Evolutionary conservation across 2,113 vertebrate genomes (phyloP).

Genomic region (Platichthys stellatus): DNA sequence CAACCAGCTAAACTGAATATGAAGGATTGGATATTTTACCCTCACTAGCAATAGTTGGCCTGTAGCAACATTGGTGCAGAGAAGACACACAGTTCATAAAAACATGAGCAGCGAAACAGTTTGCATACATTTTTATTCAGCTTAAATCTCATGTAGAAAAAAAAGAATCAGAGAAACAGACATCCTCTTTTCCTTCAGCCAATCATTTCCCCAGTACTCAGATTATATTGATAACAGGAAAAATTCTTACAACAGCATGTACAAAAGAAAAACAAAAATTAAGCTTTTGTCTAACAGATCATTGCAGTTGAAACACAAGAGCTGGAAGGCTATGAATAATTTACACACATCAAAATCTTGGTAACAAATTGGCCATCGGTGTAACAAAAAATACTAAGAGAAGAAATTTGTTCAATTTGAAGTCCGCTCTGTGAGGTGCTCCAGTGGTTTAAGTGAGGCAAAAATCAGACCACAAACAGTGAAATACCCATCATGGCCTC

Average conservation of each 20-base stretch:
- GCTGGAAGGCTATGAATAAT: conserved; percentile 78
- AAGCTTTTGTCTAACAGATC: conserved; percentile 66
- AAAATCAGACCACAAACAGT: conserved; percentile 69
- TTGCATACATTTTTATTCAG: conserved; percentile 82
- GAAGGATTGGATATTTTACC: no score
- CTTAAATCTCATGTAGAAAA: conserved; percentile 80
- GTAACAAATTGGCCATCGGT: conserved; percentile 67
- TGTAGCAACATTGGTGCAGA: not conserved
- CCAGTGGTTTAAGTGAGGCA: conserved; percentile 72
- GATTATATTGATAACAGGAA: conserved; percentile 74
- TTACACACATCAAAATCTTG: conserved; percentile 75
- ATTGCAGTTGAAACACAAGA: conserved; percentile 72
- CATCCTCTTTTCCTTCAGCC: conserved; percentile 76
- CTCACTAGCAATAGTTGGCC: no score
- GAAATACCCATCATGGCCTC: conserved; percentile 53
- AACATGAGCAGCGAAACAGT: conserved; percentile 41
- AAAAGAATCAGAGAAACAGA: conserved; percentile 77
- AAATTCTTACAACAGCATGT: conserved; percentile 77
- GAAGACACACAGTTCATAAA: not conserved
- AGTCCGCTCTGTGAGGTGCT: conserved; percentile 64
- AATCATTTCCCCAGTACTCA: conserved; percentile 69
- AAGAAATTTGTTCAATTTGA: conserved; percentile 36
- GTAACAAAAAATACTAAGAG: conserved; percentile 49
- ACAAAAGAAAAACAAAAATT: conserved; percentile 75
- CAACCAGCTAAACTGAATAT: no score